Evolutionary conservation across 1,140 invertebrate species (phyloP), one percentile per base, ranked within the genome.

Genomic region (Andricus grossulariae): DNA sequence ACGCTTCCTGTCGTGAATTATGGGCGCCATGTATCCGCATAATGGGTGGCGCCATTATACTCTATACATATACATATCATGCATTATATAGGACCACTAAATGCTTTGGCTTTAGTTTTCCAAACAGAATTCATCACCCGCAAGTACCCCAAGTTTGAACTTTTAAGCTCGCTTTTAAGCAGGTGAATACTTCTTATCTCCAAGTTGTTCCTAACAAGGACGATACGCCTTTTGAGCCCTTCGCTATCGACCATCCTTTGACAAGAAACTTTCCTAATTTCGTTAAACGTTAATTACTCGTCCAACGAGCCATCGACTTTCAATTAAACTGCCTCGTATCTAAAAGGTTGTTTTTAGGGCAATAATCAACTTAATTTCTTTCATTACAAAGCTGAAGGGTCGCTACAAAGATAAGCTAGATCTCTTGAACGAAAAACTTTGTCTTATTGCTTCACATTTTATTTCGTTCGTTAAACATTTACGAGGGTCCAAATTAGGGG

Each of bases 41-140:
- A 66, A 66, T 66, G 57, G 57, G 57, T 66, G 57, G 57, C 57
- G 57, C 25, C 57, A 66, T 66, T 66, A 66, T 66, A 66, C 32
- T 0, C 57, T 57, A 21, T 57, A 21, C 11, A 54, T 54, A 18
- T 54, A 45, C 15, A n/a, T n/a, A 39, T 66, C 25, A 13, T 32
- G 25, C 32, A 55, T 55, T 32, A 66, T 32, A 16, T 66, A 5
- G 16, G 13, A 39, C 32, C 19, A 3, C 11, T 57, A 13, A 15
- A 16, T 10, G 11, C 16, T 39, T 12, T 66, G 25, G n/a, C n/a
- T 55, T 19, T 55, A 10, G n/a, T 55, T 55, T n/a, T 3, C 8
- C 8, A 18, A 4, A 54, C 16, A 54, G 5, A 54, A 18, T 54
- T 19, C 52, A 18, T 18, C 52, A 19, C 8, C 8, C 8, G 7